Percentiles rank a stretch among this genome's conserved stretches.
phyloP scores from a whole-genome alignment of 37 sponge, comb jelly and placozoan genomes.

The Corticium candelabrum region DNA sequence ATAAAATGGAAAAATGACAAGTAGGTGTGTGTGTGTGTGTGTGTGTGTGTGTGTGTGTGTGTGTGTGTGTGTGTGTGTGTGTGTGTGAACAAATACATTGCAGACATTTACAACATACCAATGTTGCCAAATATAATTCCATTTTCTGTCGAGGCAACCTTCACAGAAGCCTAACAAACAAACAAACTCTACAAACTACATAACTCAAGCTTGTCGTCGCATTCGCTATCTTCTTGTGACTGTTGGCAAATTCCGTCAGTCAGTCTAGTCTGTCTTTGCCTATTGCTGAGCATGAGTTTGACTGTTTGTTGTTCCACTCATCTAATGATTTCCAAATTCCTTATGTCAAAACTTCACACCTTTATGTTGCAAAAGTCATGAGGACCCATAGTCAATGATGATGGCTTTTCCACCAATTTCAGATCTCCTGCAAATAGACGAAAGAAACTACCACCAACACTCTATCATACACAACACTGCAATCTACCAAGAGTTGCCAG shows the following conservation, averaged over 20 bases:
- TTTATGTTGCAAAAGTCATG: constrained; percentile 97
- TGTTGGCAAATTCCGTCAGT: background rate
- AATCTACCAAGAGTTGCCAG: constrained; percentile 85
- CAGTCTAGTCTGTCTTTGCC: background rate
- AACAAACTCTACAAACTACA: background rate
- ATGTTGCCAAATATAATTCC: constrained; percentile 99
- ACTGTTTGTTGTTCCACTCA: no score
- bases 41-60: constrained; percentile 28
- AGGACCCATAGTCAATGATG: constrained; percentile 72
- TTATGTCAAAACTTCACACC: no score
- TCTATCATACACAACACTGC: background rate
- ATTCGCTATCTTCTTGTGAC: no score
- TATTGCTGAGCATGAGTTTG: no score
- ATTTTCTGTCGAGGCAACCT: constrained; percentile 98
- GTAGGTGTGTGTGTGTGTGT: constrained; percentile 16
- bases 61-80: constrained; percentile 13
- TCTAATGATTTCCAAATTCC: no score
- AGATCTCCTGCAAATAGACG: constrained; percentile 52
- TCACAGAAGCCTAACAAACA: background rate
- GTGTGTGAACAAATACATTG: no score
- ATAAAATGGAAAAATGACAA: background rate
- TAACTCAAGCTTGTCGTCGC: background rate
- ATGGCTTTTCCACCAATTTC: constrained; percentile 89
- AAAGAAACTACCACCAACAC: constrained; percentile 5
- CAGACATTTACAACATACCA: no score